Base-by-base conservation (phyloP, 2,888 invertebrate species). In the Azorinus chamasolen region DNA sequence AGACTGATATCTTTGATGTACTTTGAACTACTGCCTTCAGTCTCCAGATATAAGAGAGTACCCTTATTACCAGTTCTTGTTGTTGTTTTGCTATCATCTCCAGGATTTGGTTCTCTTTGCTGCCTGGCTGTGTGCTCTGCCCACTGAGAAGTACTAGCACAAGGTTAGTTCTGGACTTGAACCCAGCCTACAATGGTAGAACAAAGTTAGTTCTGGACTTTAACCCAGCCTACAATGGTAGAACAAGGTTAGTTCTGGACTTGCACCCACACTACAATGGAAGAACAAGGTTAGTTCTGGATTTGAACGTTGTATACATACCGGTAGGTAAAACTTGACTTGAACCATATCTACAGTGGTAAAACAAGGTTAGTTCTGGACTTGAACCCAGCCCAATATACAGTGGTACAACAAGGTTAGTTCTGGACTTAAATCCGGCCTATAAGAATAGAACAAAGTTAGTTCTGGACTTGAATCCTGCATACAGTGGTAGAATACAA, bases 141-240 rank as follows among this genome's bases (percentile, higher is more conserved):
- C 70, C 77, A 58, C 73, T 57, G 5, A 80, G 27, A 22, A 80
- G 45, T 12, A 77, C 43, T 0, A 80, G 10, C 4, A 80, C 62
- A n/a, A 80, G 53, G 48, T 77, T 75, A n/a, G 54, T 51, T 25
- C 70, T 57, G 0, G 45, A 55, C 14, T 62, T 25, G 45, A 62
- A 73, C 27, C 51, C 48, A 27, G 46, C 53, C 69, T 78, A 63
- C 22, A 76, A 71, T 18, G 37, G 20, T 24, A 46, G 22, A 25
- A 37, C 12, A 45, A 55, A 14, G 32, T 2, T 32, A 37, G 18
- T 20, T 2, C 6, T 25, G 32, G 3, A 25, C 4, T 12, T 53
- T 4, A 27, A 27, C 16, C 22, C 8, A 2, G n/a, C n/a, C 16
- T 14, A 41, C 41, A 41, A 14, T 41, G 41, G 14, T 41, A 41